Conservation (phyloP, 1,140 invertebrate species). For the Holcopasites calliopsidis region DNA sequence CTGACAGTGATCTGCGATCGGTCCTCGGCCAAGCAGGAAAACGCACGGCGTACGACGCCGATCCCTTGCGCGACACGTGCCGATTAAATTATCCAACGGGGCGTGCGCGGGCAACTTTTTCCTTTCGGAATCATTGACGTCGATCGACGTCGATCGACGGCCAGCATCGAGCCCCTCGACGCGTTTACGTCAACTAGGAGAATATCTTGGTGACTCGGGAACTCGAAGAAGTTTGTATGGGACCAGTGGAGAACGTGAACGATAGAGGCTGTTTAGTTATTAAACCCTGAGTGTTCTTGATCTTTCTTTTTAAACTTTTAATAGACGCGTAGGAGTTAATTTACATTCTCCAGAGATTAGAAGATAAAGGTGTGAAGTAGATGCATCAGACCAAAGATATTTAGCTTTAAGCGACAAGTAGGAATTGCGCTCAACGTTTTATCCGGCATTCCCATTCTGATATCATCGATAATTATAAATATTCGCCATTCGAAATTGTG, state of each 20-base stretch:
- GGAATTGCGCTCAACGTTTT: not conserved
- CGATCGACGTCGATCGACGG: not conserved
- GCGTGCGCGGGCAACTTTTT: constrained; percentile 29
- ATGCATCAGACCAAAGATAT: not conserved
- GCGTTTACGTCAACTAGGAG: not conserved
- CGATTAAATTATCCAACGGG: not conserved
- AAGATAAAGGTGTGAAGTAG: too few species aligned
- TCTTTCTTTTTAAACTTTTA: too few species aligned
- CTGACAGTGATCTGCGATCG: constrained; percentile 34
- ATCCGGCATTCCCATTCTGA: not conserved
- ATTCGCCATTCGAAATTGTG: not conserved
- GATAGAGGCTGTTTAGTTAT: too few species aligned
- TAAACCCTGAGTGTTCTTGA: too few species aligned
- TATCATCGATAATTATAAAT: constrained; percentile 34
- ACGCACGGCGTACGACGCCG: not conserved
- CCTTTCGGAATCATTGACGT: not conserved
- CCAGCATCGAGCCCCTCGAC: not conserved
- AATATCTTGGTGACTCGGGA: too few species aligned
- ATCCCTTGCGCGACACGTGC: not conserved
- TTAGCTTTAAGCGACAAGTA: not conserved
- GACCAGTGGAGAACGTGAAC: too few species aligned
- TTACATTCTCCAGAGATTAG: too few species aligned
- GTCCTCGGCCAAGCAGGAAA: not conserved
- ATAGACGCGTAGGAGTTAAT: too few species aligned
- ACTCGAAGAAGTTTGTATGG: too few species aligned